Evolutionary conservation across 1,140 invertebrate species (phyloP), one percentile per base, ranked within the genome.

Genomic region (Monochamus saltuarius): DNA sequence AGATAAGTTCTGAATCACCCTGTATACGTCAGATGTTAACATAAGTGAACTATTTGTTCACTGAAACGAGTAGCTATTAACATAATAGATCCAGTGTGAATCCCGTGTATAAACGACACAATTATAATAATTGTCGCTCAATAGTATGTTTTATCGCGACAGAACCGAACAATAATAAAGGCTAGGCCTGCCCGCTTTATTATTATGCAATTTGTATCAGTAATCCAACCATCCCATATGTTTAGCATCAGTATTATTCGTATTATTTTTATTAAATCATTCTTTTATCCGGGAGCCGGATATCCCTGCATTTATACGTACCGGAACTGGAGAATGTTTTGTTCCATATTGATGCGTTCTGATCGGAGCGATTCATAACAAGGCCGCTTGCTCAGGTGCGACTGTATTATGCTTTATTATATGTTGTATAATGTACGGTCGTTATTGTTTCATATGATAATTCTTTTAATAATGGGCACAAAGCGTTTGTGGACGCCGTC

Each of bases 221-320:
- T 29, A 17, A 49, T 40, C 49, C 10, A 51, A 45, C 58, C 16
- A 60, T 49, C 58, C 50, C 58, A 52, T 34, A 61, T 37, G 54
- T 39, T 19, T 52, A 52, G 49, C 59, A 16, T 47, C 4, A 47
- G 10, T 16, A 54, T 14, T 17, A 29, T 17, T 19, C 57, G 56
- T 53, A 64, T 60, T 64, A 64, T 64, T 56, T 63, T 64, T 64
- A 64, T 64, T 64, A 64, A 64, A 64, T 64, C 62, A 60, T 59
- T 64, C 61, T 49, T 46, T 60, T 59, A 64, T 64, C 59, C 54
- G 56, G 58, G 58, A 60, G 43, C 62, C 57, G 62, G 62, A 64
- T 64, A 64, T 64, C 62, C 62, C 62, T 43, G 57, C 52, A 16
- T 56, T 64, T 56, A 57, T 19, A 17, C 36, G 43, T 55, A 60